These are phyloP conservation scores for Rachycentron canadum DNA, from an alignment of 2,797 vertebrate species.

Conservation along the genomic window DNA sequence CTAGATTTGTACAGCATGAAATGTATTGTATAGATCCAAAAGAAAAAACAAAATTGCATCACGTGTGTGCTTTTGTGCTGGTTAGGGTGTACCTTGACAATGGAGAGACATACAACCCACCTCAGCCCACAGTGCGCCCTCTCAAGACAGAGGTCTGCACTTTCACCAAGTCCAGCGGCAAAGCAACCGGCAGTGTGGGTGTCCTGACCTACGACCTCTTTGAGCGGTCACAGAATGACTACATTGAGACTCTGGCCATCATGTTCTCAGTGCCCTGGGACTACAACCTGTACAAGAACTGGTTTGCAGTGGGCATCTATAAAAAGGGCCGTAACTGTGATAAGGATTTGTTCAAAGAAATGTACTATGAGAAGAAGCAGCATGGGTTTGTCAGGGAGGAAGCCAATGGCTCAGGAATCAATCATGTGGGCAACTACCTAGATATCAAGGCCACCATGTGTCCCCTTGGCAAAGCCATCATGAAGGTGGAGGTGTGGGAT, in stretches of 20 bases:
- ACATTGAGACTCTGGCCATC: slow-evolving; percentile 75
- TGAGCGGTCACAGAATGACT: slow-evolving; percentile 60
- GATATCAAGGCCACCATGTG: slow-evolving; percentile 81
- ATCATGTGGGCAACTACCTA: slow-evolving; percentile 69
- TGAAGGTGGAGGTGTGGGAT: slow-evolving; percentile 86
- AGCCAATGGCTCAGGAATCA: slow-evolving; percentile 79
- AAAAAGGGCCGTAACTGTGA: slow-evolving; percentile 72
- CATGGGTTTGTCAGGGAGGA: slow-evolving; percentile 76
- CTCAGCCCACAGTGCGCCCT: slow-evolving; percentile 81
- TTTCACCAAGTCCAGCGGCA: slow-evolving; percentile 73
- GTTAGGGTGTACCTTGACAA: slow-evolving; percentile 79
- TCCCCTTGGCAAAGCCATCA: slow-evolving; percentile 75
- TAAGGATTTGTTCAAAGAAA: slow-evolving; percentile 78
- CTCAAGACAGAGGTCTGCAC: slow-evolving; percentile 78
- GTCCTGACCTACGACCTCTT: slow-evolving; percentile 83
- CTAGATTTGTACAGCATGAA: neutral
- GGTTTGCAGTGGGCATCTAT: slow-evolving; percentile 79
- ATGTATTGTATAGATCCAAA: too few relatives aligned
- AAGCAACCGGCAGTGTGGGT: slow-evolving; percentile 72
- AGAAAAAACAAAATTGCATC: neutral
- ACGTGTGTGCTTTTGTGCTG: slow-evolving; percentile 10
- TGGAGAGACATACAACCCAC: slow-evolving; percentile 79
- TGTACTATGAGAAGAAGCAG: slow-evolving; percentile 82
- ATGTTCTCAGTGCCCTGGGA: slow-evolving; percentile 84
- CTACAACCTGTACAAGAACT: slow-evolving; percentile 83